Conservation (phyloP, 1,140 invertebrate species). For the Drosophila repleta region DNA sequence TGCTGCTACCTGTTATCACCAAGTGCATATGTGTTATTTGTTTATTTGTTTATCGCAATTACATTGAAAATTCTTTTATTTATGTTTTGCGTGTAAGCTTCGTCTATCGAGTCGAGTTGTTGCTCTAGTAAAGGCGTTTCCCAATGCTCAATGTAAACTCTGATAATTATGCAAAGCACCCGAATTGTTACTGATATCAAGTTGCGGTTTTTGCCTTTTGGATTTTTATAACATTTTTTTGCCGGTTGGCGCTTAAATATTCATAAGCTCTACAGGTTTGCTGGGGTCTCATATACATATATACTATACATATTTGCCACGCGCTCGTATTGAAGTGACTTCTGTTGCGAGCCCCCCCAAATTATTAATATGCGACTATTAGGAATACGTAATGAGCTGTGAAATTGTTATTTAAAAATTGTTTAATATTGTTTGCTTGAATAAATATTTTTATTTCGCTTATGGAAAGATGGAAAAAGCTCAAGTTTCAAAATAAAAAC, state of each 20-base stretch:
- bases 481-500: no score
- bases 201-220: not conserved
- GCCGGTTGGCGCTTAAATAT: constrained; percentile 54
- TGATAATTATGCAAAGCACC: constrained; percentile 42
- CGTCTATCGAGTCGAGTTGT: not conserved
- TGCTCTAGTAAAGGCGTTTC: constrained; percentile 28
- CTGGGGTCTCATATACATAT: not conserved
- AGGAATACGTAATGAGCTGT: not conserved
- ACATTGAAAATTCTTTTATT: constrained; percentile 12
- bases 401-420: not conserved
- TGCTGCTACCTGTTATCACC: constrained; percentile 39
- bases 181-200: constrained; percentile 39
- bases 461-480: no score
- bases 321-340: constrained; percentile 55
- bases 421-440: no score
- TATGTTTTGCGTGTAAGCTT: not conserved
- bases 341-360: constrained; percentile 72
- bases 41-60: constrained; percentile 16
- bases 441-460: no score
- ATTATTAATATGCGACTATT: constrained; percentile 14
- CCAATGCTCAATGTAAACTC: not conserved
- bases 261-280: constrained; percentile 57
- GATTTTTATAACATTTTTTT: constrained; percentile 24
- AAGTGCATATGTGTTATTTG: constrained; percentile 46
- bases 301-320: constrained; percentile 4